Base-by-base conservation (phyloP, 2,113 vertebrate genomes). In the Thamnaconus septentrionalis region DNA sequence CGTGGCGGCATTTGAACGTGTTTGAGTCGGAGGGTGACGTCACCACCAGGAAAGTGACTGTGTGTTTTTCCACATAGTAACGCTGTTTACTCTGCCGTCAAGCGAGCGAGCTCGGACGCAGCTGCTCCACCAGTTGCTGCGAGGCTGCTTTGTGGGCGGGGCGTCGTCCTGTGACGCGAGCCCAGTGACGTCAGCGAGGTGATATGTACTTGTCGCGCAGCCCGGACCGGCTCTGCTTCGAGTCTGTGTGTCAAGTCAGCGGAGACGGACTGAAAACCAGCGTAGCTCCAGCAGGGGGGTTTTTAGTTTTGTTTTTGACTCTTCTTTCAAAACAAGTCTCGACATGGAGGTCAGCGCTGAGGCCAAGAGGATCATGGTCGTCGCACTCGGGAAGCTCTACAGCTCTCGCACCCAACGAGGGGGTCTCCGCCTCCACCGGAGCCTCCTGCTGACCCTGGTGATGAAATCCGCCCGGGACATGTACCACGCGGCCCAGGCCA, bases 331-430 rank as follows among this genome's bases (percentile, higher is more conserved):
- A 76, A 71, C 57, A 66, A 64, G 3, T 55, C 1, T 59, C 41
- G 74, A 59, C 66, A 86, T 89, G 87, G 87, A 89, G 78, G 82
- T 85, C 80, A 86, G 76, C 69, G 56, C 66, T 0, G 75, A 87
- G 84, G 87, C 87, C 79, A 87, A 86, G 73, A 84, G 85, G 84
- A 86, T 89, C 61, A 86, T 86, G 82, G 85, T 85, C 1, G 79
- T 85, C 31, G 85, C 85, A 61, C 46, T 85, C 67, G 87, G 84
- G 47, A 89, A 89, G 71, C 81, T 89, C 53, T 85, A 89, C 79
- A 75, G 79, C 77, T 86, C 85, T 5, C 79, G 84, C 4, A 61
- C 75, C 31, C 84, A 88, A 49, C 56, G 84, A 61, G 87, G 87
- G 12, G 87, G 87, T 53, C 79, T 86, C 3, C 80, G 82, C 4